Evolutionary conservation across 1,140 invertebrate species (phyloP).

Genomic region (Aradophagus sp.): DNA sequence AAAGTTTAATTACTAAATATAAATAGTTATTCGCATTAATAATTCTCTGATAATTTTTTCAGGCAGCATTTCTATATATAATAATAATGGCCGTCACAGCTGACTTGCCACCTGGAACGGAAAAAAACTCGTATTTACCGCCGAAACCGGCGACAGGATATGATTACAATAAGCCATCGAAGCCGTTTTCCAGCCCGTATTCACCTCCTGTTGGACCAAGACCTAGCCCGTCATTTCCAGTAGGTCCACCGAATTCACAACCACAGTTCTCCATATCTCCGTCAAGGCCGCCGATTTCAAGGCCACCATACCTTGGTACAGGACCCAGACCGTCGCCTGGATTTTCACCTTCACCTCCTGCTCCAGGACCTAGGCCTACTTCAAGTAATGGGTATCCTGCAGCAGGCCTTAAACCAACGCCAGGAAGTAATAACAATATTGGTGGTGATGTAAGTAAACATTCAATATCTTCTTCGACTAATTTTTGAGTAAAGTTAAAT

Average conservation of each 20-base stretch:
- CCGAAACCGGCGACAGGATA: conserved; percentile 78
- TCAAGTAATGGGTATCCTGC: conserved; percentile 66
- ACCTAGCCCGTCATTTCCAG: conserved; percentile 51
- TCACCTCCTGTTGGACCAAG: conserved; percentile 61
- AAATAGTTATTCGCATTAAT: no score
- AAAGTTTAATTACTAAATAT: no score
- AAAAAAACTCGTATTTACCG: conserved; percentile 80
- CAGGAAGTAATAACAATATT: conserved; percentile 41
- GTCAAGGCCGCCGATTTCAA: conserved; percentile 31
- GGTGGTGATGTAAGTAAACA: conserved; percentile 45
- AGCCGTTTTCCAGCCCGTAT: conserved; percentile 75
- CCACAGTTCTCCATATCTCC: conserved; percentile 52
- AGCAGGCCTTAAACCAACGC: conserved; percentile 57
- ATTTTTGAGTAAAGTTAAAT: no score
- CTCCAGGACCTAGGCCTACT: conserved; percentile 62
- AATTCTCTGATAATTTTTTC: conserved; percentile 3
- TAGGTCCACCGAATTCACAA: conserved; percentile 53
- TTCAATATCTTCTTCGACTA: no score
- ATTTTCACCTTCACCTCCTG: conserved; percentile 49
- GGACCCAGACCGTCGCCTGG: conserved; percentile 56
- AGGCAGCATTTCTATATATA: conserved; percentile 70
- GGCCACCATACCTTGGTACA: conserved; percentile 40
- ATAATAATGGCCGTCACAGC: conserved; percentile 65
- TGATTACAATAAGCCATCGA: conserved; percentile 77
- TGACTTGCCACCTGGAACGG: conserved; percentile 72